A percentile compares a stretch with the other conserved stretches of the same genome.
Evolutionary conservation across 1,140 invertebrate species (phyloP).

Genomic region (Achatina immaculata): DNA sequence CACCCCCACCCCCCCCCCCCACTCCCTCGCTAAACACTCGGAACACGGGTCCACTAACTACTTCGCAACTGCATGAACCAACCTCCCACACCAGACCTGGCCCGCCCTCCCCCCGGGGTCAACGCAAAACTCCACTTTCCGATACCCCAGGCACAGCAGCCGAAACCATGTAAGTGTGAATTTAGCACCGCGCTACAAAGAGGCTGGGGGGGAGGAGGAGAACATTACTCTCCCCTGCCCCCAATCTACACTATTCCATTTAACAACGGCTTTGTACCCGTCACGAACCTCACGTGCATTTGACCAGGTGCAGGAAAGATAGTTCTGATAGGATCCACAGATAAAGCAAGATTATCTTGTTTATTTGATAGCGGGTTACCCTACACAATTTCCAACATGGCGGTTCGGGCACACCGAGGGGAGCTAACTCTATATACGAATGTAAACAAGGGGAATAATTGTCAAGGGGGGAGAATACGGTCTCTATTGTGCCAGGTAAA

Average conservation of each 20-base stretch:
- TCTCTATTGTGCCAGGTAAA: neutral
- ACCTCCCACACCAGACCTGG: too few species aligned
- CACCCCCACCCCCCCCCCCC: too few species aligned
- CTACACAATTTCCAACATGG: neutral
- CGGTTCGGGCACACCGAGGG: neutral
- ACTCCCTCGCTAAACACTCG: too few species aligned
- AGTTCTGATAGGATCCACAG: constrained; percentile 7
- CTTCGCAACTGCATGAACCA: too few species aligned
- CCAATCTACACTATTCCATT: constrained; percentile 6
- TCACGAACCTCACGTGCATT: constrained; percentile 6
- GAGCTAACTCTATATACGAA: constrained; percentile 9
- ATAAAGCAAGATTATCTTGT: constrained; percentile 17
- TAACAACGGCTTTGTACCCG: constrained; percentile 14
- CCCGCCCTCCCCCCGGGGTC: too few species aligned
- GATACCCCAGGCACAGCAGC: too few species aligned
- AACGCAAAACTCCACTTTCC: too few species aligned
- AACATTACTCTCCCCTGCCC: neutral
- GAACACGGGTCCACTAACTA: too few species aligned
- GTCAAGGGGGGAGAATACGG: neutral
- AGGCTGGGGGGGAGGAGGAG: constrained; percentile 10
- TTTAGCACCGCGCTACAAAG: too few species aligned
- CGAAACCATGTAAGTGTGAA: too few species aligned
- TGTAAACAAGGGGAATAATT: constrained; percentile 12
- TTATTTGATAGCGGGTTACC: constrained; percentile 9
- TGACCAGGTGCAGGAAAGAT: constrained; percentile 10